Percentiles rank a stretch among this genome's conserved stretches.
These are phyloP conservation scores for Corydoras sp. DNA, from an alignment of 2,113 vertebrate species.

Conservation along the genomic window DNA sequence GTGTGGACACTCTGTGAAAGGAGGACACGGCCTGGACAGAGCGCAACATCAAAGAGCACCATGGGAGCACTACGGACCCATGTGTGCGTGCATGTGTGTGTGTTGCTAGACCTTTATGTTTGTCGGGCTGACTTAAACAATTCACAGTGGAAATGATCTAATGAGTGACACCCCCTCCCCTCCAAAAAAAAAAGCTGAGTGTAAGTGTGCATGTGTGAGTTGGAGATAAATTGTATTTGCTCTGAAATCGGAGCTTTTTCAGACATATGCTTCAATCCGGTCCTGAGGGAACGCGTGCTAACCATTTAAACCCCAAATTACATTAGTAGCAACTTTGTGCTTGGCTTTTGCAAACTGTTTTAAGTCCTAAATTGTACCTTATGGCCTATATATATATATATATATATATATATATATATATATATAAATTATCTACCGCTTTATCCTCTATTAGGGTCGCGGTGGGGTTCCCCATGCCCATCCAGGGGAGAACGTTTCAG, in stretches of 20 bases:
- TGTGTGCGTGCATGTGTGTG: constrained; percentile 28
- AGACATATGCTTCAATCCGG: constrained; percentile 31
- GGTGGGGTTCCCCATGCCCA: no score
- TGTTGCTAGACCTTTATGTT: constrained; percentile 33
- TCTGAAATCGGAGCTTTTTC: constrained; percentile 34
- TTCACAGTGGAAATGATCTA: constrained; percentile 43
- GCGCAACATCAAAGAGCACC: constrained; percentile 72
- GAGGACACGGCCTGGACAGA: constrained; percentile 65
- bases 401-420: no score
- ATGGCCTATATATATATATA: no score
- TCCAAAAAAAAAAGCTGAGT: not conserved
- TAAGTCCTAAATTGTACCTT: not conserved
- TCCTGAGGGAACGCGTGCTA: constrained; percentile 21
- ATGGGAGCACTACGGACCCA: constrained; percentile 44
- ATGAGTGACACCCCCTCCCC: constrained; percentile 26
- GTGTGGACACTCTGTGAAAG: constrained; percentile 59
- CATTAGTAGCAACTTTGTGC: constrained; percentile 26
- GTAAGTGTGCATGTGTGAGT: constrained; percentile 23
- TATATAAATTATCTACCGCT: no score
- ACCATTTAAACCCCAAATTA: constrained; percentile 29
- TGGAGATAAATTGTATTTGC: constrained; percentile 21
- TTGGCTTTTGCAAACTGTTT: not conserved
- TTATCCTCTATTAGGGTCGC: no score
- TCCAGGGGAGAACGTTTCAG: no score
- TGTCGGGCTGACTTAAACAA: constrained; percentile 31